These are phyloP conservation scores for Suillia variegata DNA, from an alignment of 2,888 invertebrate genomes.

Conservation along the genomic window DNA sequence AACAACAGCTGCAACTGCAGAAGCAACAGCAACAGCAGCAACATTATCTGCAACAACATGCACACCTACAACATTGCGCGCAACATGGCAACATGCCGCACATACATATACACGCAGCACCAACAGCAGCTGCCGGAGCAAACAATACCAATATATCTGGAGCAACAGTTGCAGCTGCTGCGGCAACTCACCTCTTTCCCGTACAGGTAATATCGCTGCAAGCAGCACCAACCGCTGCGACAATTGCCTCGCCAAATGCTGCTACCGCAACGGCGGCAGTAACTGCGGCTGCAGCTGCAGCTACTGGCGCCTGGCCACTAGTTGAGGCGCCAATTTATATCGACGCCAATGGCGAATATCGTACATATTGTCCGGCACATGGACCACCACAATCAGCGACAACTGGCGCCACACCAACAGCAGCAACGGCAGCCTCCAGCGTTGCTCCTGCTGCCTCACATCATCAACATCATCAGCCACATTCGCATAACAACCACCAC, in stretches of 20 bases:
- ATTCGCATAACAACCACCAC: conserved; percentile 28
- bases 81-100: conserved; percentile 42
- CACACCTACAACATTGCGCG: conserved; percentile 44
- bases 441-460: conserved; percentile 20
- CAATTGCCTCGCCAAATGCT: conserved; percentile 24
- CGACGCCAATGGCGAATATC: conserved; percentile 67
- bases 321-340: conserved; percentile 67
- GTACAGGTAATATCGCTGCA: conserved; percentile 62
- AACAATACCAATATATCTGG: conserved; percentile 59
- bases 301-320: conserved; percentile 60
- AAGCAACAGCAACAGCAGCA: conserved; percentile 30
- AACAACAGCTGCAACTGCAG: conserved; percentile 28
- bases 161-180: conserved; percentile 53
- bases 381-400: conserved; percentile 35
- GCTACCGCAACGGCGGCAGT: conserved; percentile 14
- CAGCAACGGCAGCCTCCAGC: conserved; percentile 24
- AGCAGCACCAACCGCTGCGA: conserved; percentile 44
- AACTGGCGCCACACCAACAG: conserved; percentile 26
- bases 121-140: conserved; percentile 49
- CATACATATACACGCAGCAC: conserved; percentile 37
- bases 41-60: conserved; percentile 25
- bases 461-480: conserved; percentile 23
- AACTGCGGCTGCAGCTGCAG: conserved; percentile 40
- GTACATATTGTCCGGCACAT: conserved; percentile 61
- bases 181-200: conserved; percentile 63